Evolutionary conservation across 2,113 vertebrate genomes (phyloP).

Genomic region (Alces alces): DNA sequence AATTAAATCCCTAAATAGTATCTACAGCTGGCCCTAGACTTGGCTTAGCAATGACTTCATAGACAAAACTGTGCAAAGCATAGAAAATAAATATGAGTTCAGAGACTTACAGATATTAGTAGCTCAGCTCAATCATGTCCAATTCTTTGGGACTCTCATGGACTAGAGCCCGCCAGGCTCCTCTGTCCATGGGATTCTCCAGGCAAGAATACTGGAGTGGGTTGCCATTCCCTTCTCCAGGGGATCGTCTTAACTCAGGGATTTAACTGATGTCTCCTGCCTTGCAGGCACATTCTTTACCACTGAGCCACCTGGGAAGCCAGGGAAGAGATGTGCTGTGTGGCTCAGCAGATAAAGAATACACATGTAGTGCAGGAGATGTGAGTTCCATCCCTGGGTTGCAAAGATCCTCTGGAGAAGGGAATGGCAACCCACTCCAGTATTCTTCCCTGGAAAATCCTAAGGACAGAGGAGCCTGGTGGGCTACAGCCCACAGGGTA

Average conservation of each 20-base stretch:
- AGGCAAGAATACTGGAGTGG: not conserved
- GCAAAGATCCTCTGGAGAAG: not conserved
- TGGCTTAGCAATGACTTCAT: constrained; percentile 5
- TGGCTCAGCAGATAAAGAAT: not conserved
- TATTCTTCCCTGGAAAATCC: not conserved
- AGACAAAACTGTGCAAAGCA: constrained; percentile 7
- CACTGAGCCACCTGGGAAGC: not conserved
- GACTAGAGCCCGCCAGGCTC: not conserved
- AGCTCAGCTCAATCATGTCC: not conserved
- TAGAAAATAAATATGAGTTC: not conserved
- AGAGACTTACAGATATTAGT: not conserved
- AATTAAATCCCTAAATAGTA: constrained; percentile 19
- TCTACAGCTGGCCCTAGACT: not conserved
- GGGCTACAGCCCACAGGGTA: not conserved
- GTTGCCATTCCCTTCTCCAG: not conserved
- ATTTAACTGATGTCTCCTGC: not conserved
- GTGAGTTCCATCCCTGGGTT: not conserved
- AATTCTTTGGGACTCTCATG: not conserved
- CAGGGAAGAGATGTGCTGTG: not conserved
- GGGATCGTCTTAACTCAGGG: not conserved
- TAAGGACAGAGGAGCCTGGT: not conserved
- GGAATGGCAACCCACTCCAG: not conserved
- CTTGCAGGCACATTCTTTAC: not conserved
- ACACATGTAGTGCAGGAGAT: not conserved
- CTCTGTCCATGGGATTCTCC: not conserved